Evolutionary conservation across 2,113 vertebrate species (phyloP).

Genomic region (Dromaius novaehollandiae): DNA sequence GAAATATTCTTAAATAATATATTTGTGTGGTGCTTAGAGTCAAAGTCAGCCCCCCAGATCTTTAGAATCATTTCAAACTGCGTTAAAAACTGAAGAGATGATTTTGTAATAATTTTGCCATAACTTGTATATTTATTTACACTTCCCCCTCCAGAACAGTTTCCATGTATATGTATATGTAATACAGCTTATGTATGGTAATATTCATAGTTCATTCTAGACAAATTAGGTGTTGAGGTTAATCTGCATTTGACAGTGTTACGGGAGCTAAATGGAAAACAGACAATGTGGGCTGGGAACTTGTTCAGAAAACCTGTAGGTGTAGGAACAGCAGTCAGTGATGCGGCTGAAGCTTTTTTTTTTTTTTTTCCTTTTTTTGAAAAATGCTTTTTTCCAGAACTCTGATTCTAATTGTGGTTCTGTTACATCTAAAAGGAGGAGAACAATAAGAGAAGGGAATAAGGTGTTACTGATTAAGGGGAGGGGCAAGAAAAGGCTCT

Average conservation of each 20-base stretch:
- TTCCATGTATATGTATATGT: background rate
- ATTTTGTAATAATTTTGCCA: background rate
- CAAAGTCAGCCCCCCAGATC: background rate
- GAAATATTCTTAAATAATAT: background rate
- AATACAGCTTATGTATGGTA: too few species aligned
- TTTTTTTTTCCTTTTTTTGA: background rate
- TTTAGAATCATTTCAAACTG: background rate
- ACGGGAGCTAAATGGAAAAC: background rate
- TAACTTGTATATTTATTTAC: accelerated
- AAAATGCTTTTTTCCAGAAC: background rate
- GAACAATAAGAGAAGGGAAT: background rate
- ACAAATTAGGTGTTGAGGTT: background rate
- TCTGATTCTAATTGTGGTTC: background rate
- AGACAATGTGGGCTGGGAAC: too few species aligned
- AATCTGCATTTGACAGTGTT: background rate
- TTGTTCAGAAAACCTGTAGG: background rate
- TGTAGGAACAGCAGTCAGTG: accelerated
- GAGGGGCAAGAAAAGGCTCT: background rate
- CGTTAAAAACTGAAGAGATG: background rate
- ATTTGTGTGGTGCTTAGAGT: background rate
- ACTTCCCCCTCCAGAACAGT: background rate
- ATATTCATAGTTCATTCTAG: background rate
- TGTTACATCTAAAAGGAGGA: background rate
- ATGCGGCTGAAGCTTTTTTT: background rate
- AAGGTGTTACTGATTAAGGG: background rate